Percentiles rank a stretch among this genome's conserved stretches.
Conservation (phyloP, 2,113 vertebrate genomes). For the Halcyon malimbica region DNA sequence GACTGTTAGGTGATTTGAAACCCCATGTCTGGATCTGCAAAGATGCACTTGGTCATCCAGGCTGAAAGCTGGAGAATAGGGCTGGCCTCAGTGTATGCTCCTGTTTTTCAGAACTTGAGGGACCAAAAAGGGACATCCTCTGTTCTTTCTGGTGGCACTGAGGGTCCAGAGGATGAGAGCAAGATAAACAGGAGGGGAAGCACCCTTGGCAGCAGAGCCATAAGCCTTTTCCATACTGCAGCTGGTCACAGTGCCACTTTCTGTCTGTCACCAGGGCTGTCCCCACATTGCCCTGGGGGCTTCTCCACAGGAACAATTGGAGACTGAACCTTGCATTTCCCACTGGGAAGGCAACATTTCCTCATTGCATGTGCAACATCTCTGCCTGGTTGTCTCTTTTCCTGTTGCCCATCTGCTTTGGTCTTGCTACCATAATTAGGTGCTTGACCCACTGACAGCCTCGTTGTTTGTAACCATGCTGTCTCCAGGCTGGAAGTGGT, state of each 20-base stretch:
- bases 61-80: neutral
- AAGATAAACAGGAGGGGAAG: neutral
- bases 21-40: neutral
- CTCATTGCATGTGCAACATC: neutral
- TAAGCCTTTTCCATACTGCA: neutral
- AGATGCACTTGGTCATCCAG: neutral
- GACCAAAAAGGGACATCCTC: neutral
- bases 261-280: neutral
- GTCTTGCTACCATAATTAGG: neutral
- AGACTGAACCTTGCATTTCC: neutral
- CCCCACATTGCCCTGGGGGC: neutral
- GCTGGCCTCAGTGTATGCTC: neutral
- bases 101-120: neutral
- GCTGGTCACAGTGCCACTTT: neutral
- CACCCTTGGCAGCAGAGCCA: neutral
- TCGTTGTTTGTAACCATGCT: fast-evolving
- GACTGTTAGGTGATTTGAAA: neutral
- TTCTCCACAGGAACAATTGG: neutral
- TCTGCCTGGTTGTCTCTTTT: neutral
- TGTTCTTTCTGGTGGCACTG: neutral
- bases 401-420: neutral
- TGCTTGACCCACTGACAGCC: neutral
- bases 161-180: neutral
- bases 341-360: neutral
- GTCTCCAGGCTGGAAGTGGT: neutral